Conservation (phyloP, 1,140 invertebrate species). For the Drosophila virilis region DNA sequence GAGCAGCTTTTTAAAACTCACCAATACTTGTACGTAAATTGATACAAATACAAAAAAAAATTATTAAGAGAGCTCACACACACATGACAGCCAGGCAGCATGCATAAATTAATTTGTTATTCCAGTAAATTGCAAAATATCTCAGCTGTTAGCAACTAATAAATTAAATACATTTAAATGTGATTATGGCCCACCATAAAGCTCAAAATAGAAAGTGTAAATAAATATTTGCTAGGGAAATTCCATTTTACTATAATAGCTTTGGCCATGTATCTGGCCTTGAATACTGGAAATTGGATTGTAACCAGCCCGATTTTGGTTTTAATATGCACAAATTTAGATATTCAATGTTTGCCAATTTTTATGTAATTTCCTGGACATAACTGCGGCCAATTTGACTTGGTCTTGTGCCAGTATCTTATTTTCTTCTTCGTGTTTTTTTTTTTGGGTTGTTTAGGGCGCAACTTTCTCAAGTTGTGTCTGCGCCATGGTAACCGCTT, state of each 20-base stretch:
- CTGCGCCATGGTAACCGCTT: conserved; percentile 41
- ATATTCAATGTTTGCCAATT: conserved; percentile 1
- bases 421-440: conserved; percentile 19
- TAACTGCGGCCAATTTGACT: conserved; percentile 15
- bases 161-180: conserved; percentile 18
- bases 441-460: conserved; percentile 29
- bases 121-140: conserved; percentile 1
- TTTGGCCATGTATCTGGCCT: neutral
- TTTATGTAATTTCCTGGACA: conserved; percentile 29
- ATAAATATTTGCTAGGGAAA: neutral
- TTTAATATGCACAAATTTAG: neutral
- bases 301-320: neutral
- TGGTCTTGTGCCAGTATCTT: conserved; percentile 28
- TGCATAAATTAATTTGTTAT: neutral
- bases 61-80: neutral
- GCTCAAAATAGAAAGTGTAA: conserved; percentile 7
- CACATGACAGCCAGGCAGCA: neutral
- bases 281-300: neutral
- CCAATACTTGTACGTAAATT: neutral
- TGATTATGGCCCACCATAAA: neutral
- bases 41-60: neutral
- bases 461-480: conserved; percentile 56
- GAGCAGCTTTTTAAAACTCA: neutral
- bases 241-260: neutral
- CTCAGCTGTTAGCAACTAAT: conserved; percentile 8